phyloP scores from a whole-genome alignment of 2,888 invertebrate genomes.

The Hirtodrosophila duncani region DNA sequence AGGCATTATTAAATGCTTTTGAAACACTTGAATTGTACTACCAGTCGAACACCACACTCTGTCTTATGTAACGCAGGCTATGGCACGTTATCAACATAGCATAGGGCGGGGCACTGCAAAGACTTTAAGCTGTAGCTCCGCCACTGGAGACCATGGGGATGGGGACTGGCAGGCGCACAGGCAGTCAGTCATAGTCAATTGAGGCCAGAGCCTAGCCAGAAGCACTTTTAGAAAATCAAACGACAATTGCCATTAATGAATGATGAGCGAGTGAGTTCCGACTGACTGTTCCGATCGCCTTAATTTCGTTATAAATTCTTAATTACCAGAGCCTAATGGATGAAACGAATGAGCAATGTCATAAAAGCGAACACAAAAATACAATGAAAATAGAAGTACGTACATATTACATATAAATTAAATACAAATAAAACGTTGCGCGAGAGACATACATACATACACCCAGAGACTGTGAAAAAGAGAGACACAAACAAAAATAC shows the following conservation, averaged over 20 bases:
- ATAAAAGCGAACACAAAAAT: conserved; percentile 28
- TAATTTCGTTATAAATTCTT: conserved; percentile 9
- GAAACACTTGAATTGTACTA: conserved; percentile 18
- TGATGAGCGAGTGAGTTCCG: conserved; percentile 13
- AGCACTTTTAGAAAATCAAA: conserved; percentile 9
- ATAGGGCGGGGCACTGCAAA: no score
- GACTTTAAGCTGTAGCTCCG: no score
- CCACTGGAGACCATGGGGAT: no score
- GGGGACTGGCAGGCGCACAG: no score
- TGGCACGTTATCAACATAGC: no score
- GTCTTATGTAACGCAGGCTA: no score
- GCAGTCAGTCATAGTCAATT: conserved; percentile 7
- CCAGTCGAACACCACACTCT: no score
- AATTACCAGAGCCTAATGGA: conserved; percentile 21
- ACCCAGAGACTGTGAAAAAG: not conserved
- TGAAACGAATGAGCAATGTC: conserved; percentile 22
- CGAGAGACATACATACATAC: conserved; percentile 2
- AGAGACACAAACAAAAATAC: conserved; percentile 57
- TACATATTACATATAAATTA: conserved; percentile 35
- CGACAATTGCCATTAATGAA: conserved; percentile 19
- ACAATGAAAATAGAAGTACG: conserved; percentile 23
- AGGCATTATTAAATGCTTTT: conserved; percentile 9
- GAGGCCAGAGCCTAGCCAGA: not conserved
- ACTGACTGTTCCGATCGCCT: conserved; percentile 14
- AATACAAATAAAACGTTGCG: conserved; percentile 34